phyloP scores from a whole-genome alignment of 2,888 invertebrate species.

The Leucophora obtusa region DNA sequence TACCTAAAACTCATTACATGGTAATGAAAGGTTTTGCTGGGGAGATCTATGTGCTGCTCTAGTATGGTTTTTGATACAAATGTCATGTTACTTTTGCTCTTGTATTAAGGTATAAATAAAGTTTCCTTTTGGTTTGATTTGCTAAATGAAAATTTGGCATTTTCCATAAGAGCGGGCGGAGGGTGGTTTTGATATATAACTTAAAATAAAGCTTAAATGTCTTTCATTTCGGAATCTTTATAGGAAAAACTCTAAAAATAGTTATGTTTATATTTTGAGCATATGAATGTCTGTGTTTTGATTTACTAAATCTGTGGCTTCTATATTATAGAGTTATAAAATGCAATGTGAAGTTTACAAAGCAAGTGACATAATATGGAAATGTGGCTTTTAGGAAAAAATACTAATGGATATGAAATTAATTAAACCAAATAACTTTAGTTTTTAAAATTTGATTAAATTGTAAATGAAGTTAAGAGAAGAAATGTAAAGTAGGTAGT shows the following conservation, averaged over 20 bases:
- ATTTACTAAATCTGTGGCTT: slow-evolving; percentile 30
- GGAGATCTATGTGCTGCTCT: too few species aligned
- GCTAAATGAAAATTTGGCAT: slow-evolving; percentile 41
- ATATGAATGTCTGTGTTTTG: slow-evolving; percentile 9
- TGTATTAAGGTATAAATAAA: slow-evolving; percentile 9
- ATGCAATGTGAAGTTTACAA: slow-evolving; percentile 7
- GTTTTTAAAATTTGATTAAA: neutral
- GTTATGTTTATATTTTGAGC: neutral
- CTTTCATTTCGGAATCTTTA: neutral
- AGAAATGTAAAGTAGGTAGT: neutral
- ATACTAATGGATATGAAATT: slow-evolving; percentile 28
- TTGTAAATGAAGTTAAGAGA: neutral
- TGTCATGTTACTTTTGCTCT: slow-evolving; percentile 55
- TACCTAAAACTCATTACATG: too few species aligned
- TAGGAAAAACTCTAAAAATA: neutral
- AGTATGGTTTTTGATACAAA: slow-evolving; percentile 32
- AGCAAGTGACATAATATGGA: slow-evolving; percentile 23
- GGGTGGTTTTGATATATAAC: neutral
- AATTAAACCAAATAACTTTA: slow-evolving; percentile 26
- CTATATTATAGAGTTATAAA: slow-evolving; percentile 2
- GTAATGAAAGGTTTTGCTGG: too few species aligned
- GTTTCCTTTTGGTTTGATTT: slow-evolving; percentile 39
- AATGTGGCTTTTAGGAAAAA: slow-evolving; percentile 26
- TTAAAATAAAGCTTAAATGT: neutral
- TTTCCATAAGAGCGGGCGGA: neutral